phyloP scores from a whole-genome alignment of 2,113 vertebrate species.

The Osmerus eperlanus region DNA sequence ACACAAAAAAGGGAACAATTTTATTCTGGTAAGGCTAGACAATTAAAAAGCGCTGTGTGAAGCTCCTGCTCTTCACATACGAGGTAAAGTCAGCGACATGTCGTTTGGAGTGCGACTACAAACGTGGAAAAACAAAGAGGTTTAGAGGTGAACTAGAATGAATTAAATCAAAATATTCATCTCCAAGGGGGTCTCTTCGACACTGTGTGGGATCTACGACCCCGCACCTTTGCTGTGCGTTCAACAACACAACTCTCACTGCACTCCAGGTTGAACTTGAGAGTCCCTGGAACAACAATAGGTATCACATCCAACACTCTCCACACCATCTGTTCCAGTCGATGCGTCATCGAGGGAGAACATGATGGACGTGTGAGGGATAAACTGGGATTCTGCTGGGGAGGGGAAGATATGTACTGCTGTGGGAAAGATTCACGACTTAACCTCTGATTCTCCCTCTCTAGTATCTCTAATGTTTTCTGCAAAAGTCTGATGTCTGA shows the following conservation, averaged over 20 bases:
- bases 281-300: constrained; percentile 47
- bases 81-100: background rate
- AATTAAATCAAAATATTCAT: background rate
- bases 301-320: constrained; percentile 63
- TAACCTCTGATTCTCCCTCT: no score
- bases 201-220: background rate
- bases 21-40: background rate
- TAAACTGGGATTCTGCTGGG: no score
- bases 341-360: constrained; percentile 56
- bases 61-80: background rate
- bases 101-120: background rate
- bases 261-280: background rate
- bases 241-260: constrained; percentile 1
- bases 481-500: no score
- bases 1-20: background rate
- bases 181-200: background rate
- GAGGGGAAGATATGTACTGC: no score
- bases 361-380: constrained; percentile 57
- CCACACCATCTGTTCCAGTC: constrained; percentile 56
- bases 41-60: background rate
- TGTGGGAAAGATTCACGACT: no score
- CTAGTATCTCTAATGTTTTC: no score
- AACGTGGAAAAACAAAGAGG: background rate
- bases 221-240: background rate
- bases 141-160: background rate